These are phyloP conservation scores for Actinostola sp. DNA, from an alignment of 92 coral and sea anemone species.

Conservation along the genomic window DNA sequence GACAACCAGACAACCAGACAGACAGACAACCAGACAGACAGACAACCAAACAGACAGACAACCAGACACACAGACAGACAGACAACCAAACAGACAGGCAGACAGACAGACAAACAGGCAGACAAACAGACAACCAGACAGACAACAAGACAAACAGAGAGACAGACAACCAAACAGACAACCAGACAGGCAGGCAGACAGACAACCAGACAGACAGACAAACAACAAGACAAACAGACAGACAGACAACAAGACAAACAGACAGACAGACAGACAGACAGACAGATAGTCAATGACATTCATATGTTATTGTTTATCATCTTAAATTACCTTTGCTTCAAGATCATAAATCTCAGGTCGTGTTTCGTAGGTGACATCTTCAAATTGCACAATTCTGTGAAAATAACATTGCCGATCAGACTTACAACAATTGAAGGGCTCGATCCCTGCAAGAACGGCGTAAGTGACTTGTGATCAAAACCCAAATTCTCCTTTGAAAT, in stretches of 20 bases:
- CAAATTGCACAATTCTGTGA: conserved; percentile 86
- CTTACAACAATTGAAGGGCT: neutral
- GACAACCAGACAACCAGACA: neutral
- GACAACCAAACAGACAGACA: neutral
- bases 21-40: neutral
- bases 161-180: neutral
- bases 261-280: neutral
- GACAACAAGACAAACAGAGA: neutral
- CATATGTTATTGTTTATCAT: no score
- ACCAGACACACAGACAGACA: neutral
- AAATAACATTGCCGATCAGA: neutral
- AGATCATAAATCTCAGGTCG: conserved; percentile 87
- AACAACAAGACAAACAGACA: neutral
- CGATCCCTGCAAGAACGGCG: no score
- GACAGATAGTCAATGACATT: neutral
- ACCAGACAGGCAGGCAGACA: neutral
- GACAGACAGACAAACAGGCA: neutral
- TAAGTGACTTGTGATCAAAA: no score
- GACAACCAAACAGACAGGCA: neutral
- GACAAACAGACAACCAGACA: neutral
- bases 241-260: neutral
- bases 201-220: neutral
- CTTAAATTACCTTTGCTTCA: conserved; percentile 78
- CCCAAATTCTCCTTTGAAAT: no score
- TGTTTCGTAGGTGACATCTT: conserved; percentile 82